Evolutionary conservation across 2,113 vertebrate genomes (phyloP).

Genomic region (Ranitomeya variabilis): DNA sequence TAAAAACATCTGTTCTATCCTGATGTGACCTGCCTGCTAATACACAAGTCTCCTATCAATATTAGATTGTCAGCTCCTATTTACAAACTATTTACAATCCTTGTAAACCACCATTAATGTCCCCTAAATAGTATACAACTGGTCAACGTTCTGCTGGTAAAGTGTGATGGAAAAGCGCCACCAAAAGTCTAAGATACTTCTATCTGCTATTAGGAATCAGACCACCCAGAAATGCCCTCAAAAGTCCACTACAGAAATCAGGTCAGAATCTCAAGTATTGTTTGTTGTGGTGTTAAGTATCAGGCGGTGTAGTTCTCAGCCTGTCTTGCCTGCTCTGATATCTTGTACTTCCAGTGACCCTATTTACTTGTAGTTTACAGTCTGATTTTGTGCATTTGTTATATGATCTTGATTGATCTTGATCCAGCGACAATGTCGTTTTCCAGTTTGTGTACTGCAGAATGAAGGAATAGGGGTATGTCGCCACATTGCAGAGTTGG

Average conservation of each 20-base stretch:
- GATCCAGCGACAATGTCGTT: too few relatives aligned
- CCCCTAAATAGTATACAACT: not conserved
- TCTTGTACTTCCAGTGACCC: constrained; percentile 10
- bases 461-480: too few relatives aligned
- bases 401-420: too few relatives aligned
- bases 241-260: constrained; percentile 10
- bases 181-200: not conserved
- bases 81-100: not conserved
- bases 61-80: not conserved
- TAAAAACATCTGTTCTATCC: not conserved
- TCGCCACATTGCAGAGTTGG: too few relatives aligned
- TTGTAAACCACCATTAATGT: not conserved
- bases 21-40: not conserved
- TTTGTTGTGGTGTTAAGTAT: constrained; percentile 20
- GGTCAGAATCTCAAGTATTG: constrained; percentile 14
- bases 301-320: not conserved
- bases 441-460: too few relatives aligned
- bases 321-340: not conserved
- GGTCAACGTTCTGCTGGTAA: not conserved
- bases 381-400: too few relatives aligned
- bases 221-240: constrained; percentile 23
- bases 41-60: not conserved
- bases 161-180: not conserved
- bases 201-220: not conserved
- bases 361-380: not conserved